Evolutionary conservation across 2,797 vertebrate genomes (phyloP), one percentile per base, ranked within the genome.

Genomic region (Myotis pilosus): DNA sequence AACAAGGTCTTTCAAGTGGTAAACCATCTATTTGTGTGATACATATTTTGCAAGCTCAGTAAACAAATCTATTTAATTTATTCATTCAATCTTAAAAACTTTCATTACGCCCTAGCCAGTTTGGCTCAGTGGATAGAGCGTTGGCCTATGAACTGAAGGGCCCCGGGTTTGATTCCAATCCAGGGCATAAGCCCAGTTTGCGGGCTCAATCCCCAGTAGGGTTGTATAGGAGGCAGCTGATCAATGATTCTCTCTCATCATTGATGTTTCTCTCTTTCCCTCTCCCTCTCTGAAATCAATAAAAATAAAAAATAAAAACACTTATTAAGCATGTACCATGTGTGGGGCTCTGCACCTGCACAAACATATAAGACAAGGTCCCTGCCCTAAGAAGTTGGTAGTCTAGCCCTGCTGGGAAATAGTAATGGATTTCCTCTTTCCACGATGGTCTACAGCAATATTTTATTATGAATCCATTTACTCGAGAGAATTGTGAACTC

Each of bases 401-500:
- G n/a, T 41, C 83, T 30, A 72, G 44, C 30, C 17, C 16, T 53
- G 23, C 10, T 41, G 81, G 33, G 25, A 87, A 74, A 38, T 23
- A 3, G 5, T 47, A 51, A 69, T 47, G 49, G 13, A 83, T 93
- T 87, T 85, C 49, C 28, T 72, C 4, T 44, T 91, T 64, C n/a
- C 49, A 62, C 36, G 17, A 53, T 5, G 30, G 15, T 49, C 68
- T 69, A 79, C 15, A 30, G 55, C 12, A 71, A 69, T 71, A 7
- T 81, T 95, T 88, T 64, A 28, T 79, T 92, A 71, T 91, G 85
- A 96, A 74, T 72, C 55, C 25, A 30, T 75, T 71, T 88, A 49
- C 30, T 38, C 83, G 20, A 83, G 53, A 87, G 16, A 22, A 25
- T 8, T 80, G 41, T 53, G 44, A 86, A 82, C 44, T 28, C 72